phyloP scores from a whole-genome alignment of 2,113 vertebrate species.

The Istiophorus platypterus region DNA sequence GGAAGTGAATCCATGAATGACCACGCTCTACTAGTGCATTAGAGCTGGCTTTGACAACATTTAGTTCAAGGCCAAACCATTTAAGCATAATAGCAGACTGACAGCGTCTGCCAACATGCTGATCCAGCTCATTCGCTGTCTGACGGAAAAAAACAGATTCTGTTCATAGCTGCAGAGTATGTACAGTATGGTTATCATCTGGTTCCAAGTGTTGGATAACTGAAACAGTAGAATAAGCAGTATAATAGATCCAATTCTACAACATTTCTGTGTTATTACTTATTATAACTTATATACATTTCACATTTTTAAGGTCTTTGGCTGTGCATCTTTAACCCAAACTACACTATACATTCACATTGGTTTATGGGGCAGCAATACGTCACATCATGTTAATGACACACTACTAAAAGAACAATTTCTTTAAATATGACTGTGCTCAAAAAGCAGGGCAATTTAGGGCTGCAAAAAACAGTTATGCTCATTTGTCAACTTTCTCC shows the following conservation, averaged over 20 bases:
- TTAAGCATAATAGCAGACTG: constrained; percentile 62
- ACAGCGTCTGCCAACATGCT: constrained; percentile 51
- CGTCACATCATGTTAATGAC: neutral
- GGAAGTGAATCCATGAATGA: constrained; percentile 71
- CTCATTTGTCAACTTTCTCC: neutral
- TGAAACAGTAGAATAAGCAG: constrained; percentile 1
- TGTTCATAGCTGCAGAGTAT: constrained; percentile 3
- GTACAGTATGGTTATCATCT: constrained; percentile 4
- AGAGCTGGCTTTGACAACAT: constrained; percentile 48
- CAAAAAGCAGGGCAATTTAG: neutral
- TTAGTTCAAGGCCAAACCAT: constrained; percentile 63
- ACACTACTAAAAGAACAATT: neutral
- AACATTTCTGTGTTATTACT: neutral
- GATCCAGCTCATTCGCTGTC: constrained; percentile 43
- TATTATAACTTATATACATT: no score
- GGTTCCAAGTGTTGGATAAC: neutral
- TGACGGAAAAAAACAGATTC: constrained; percentile 18
- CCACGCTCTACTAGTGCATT: constrained; percentile 41
- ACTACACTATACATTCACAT: neutral
- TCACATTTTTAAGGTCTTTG: neutral
- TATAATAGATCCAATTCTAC: no score
- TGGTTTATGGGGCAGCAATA: neutral
- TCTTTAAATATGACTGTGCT: neutral
- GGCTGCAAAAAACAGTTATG: neutral
- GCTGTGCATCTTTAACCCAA: neutral